Percentiles rank a stretch among this genome's conserved stretches.
Conservation (phyloP, 1,140 invertebrate genomes). For the Drosophila sturtevanti region DNA sequence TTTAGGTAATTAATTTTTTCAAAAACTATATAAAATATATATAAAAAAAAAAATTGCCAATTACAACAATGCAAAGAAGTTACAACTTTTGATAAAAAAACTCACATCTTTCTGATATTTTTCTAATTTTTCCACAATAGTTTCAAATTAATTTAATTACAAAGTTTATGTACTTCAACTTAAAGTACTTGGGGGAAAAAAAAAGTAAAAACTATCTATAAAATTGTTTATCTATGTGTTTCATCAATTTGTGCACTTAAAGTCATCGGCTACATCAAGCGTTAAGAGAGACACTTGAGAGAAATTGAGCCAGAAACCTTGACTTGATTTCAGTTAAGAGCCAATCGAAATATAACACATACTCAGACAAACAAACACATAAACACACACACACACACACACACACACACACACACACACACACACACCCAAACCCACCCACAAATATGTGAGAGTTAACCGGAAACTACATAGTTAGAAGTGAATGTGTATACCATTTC, state of each 20-base stretch:
- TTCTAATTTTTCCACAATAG: too few species aligned
- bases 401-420: background rate
- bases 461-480: conserved; percentile 38
- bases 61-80: too few species aligned
- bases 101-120: too few species aligned
- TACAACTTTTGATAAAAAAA: too few species aligned
- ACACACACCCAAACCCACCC: background rate
- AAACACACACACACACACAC: background rate
- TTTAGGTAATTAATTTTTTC: too few species aligned
- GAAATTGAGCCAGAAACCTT: conserved; percentile 26
- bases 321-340: conserved; percentile 24
- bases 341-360: conserved; percentile 23
- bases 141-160: background rate
- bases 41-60: too few species aligned
- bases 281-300: conserved; percentile 24
- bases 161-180: background rate
- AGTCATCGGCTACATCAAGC: conserved; percentile 23
- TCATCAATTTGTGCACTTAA: conserved; percentile 26
- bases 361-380: background rate
- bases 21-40: too few species aligned
- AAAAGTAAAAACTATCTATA: background rate
- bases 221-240: background rate
- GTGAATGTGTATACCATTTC: conserved; percentile 15
- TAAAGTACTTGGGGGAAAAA: background rate
- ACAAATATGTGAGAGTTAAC: background rate